phyloP scores from a whole-genome alignment of 2,888 invertebrate genomes.

The Eupeodes latifasciatus region DNA sequence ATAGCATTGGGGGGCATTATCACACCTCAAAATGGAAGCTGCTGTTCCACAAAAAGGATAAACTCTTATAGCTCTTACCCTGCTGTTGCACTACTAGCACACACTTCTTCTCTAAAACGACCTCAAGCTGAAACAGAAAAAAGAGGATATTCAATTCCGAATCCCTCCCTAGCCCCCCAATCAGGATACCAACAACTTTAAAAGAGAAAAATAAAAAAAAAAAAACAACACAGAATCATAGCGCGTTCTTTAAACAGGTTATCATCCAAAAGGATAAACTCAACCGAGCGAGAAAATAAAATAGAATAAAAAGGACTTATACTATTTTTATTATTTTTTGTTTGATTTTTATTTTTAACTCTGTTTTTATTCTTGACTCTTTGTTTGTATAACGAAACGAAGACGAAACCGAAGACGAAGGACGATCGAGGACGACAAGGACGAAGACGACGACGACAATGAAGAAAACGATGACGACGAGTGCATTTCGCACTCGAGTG shows the following conservation, averaged over 20 bases:
- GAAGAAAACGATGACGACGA: conserved; percentile 34
- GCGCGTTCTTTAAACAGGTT: conserved; percentile 57
- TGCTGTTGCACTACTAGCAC: background rate
- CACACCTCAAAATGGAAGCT: conserved; percentile 54
- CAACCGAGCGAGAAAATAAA: conserved; percentile 38
- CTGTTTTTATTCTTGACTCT: conserved; percentile 44
- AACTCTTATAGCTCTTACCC: background rate
- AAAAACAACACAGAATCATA: conserved; percentile 42
- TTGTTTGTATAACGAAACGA: conserved; percentile 59
- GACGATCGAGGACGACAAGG: background rate
- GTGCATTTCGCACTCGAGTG: conserved; percentile 83
- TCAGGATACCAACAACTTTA: background rate
- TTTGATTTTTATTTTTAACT: conserved; percentile 16
- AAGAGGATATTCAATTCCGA: conserved; percentile 22
- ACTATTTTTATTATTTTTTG: background rate
- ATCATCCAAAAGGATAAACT: conserved; percentile 63
- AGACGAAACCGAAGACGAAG: conserved; percentile 19
- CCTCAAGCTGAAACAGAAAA: conserved; percentile 10
- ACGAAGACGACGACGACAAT: no score
- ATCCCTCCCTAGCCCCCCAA: background rate
- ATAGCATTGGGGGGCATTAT: conserved; percentile 52
- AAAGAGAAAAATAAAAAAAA: background rate
- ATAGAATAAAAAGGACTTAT: conserved; percentile 32
- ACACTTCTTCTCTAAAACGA: conserved; percentile 1
- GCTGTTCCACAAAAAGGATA: conserved; percentile 22